Evolutionary conservation across 2,888 invertebrate species (phyloP).

Genomic region (Latrodectus hesperus): DNA sequence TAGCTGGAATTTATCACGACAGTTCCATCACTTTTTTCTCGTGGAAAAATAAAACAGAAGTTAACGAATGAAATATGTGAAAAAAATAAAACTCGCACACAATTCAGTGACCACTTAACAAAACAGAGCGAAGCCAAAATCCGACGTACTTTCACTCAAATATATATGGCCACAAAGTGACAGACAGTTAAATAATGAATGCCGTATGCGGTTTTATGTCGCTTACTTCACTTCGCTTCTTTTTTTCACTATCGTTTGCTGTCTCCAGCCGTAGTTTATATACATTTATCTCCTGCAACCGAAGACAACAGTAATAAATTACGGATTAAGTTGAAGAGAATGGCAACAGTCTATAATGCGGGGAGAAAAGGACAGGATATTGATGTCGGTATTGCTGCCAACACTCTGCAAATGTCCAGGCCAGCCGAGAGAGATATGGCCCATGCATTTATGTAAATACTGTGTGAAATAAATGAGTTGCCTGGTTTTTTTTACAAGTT

Average conservation of each 20-base stretch:
- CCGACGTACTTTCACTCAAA: neutral
- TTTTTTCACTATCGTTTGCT: constrained; percentile 4
- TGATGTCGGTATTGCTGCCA: neutral
- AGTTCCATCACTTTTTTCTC: too few relatives aligned
- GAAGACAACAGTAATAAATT: constrained; percentile 45
- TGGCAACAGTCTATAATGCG: constrained; percentile 9
- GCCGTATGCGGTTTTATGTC: neutral
- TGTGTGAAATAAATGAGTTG: constrained; percentile 1
- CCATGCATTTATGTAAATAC: neutral
- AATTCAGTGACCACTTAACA: neutral
- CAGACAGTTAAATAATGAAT: constrained; percentile 2
- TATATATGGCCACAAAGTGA: neutral
- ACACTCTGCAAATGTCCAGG: constrained; percentile 2
- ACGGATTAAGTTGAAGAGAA: constrained; percentile 32
- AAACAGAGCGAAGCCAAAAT: neutral
- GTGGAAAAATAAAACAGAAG: too few relatives aligned
- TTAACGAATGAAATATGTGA: too few relatives aligned
- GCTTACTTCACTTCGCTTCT: neutral
- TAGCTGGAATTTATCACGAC: too few relatives aligned
- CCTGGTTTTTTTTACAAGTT: neutral
- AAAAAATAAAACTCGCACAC: too few relatives aligned
- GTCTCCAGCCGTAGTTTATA: constrained; percentile 8
- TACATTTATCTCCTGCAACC: constrained; percentile 19
- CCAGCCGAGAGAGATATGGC: neutral
- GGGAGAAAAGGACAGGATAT: neutral